phyloP scores from a whole-genome alignment of 1,140 invertebrate genomes.

The Cyphomyrmex costatus region DNA sequence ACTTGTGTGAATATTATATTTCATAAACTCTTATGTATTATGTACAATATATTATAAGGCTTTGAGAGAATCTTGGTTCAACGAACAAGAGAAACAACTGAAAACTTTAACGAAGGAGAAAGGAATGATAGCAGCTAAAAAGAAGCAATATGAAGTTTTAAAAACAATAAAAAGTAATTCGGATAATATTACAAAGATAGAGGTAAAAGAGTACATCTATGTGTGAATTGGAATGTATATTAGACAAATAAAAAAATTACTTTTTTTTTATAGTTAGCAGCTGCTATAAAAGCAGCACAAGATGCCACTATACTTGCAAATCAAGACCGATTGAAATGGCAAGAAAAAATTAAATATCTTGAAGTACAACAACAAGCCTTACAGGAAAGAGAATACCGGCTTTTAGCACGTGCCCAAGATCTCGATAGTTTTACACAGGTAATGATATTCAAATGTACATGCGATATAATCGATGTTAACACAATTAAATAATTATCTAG shows the following conservation, averaged over 20 bases:
- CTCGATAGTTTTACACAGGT: constrained; percentile 83
- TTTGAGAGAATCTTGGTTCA: constrained; percentile 81
- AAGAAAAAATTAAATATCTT: constrained; percentile 79
- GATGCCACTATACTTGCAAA: constrained; percentile 76
- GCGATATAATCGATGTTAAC: background rate
- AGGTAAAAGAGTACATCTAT: constrained; percentile 72
- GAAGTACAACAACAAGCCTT: constrained; percentile 76
- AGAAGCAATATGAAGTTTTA: constrained; percentile 79
- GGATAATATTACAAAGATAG: constrained; percentile 79
- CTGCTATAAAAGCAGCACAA: constrained; percentile 81
- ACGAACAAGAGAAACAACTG: constrained; percentile 81
- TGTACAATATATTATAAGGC: constrained; percentile 62
- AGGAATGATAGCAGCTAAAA: constrained; percentile 79
- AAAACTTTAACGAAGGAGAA: constrained; percentile 79
- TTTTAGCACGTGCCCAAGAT: constrained; percentile 81
- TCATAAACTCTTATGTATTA: background rate
- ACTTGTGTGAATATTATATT: constrained; percentile 10
- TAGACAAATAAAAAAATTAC: constrained; percentile 22
- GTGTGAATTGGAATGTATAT: constrained; percentile 9
- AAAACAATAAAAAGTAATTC: constrained; percentile 77
- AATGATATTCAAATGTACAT: constrained; percentile 43
- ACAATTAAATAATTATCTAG: constrained; percentile 67
- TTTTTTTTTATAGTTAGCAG: constrained; percentile 76
- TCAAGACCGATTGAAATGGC: constrained; percentile 81
- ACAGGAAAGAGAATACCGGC: constrained; percentile 79